Conservation (phyloP, 2,797 vertebrate species). For the Coendou prehensilis region DNA sequence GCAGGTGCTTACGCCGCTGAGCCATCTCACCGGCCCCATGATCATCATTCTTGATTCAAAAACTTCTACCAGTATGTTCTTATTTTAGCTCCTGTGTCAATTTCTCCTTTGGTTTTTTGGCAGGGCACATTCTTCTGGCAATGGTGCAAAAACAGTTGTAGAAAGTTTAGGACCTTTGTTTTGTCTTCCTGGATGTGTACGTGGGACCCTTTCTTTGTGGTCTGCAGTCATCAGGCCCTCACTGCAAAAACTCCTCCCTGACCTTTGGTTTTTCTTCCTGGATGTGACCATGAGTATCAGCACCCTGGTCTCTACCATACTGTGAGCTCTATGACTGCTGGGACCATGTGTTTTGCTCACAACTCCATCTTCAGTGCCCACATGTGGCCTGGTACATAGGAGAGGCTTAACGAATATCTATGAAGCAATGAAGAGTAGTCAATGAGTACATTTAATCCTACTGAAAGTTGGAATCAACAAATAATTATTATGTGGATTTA, state of each 20-base stretch:
- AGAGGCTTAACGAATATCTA: background rate
- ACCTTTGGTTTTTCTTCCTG: background rate
- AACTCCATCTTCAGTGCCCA: background rate
- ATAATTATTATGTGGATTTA: background rate
- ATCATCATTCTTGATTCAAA: background rate
- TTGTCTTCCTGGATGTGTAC: background rate
- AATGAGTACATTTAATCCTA: background rate
- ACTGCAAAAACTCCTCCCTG: background rate
- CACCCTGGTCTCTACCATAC: background rate
- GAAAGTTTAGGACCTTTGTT: background rate
- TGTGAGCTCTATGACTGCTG: background rate
- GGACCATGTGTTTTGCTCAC: background rate
- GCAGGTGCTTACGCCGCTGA: no score
- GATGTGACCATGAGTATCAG: background rate
- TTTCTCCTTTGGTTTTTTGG: constrained; percentile 37
- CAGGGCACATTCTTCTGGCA: background rate
- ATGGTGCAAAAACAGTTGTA: background rate
- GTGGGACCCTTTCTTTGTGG: background rate
- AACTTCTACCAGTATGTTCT: background rate
- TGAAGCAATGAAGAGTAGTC: background rate
- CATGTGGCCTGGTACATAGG: rapidly evolving
- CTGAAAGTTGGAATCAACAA: background rate
- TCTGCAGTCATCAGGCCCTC: background rate
- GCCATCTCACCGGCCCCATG: background rate
- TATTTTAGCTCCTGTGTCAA: background rate